phyloP scores from a whole-genome alignment of 2,113 vertebrate species.

The Platycercus adscitus region DNA sequence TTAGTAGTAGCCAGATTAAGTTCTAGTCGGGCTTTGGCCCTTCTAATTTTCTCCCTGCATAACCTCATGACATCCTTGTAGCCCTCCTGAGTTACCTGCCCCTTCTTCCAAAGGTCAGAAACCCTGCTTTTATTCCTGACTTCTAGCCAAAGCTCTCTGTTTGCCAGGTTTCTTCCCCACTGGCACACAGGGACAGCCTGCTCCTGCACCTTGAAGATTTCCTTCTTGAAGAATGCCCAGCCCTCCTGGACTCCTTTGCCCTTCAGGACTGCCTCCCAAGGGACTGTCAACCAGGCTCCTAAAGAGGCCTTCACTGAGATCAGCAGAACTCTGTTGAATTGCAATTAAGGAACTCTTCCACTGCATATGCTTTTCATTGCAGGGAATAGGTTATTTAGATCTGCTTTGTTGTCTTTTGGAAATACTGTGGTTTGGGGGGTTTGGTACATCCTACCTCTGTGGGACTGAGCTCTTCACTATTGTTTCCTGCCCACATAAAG shows the following conservation, averaged over 20 bases:
- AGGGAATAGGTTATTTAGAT: background rate
- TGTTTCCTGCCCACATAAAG: background rate
- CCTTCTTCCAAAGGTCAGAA: no score
- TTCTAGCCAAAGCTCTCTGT: no score
- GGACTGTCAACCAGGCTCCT: background rate
- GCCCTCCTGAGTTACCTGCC: no score
- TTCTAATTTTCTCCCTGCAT: no score
- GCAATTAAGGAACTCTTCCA: background rate
- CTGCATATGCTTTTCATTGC: background rate
- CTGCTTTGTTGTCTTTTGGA: background rate
- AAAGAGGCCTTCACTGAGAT: background rate
- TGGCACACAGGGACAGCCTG: no score
- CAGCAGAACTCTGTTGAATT: background rate
- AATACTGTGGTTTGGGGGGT: background rate
- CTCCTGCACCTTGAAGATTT: no score
- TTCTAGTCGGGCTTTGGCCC: no score
- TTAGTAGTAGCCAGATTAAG: no score
- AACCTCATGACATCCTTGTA: no score
- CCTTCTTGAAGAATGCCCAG: no score
- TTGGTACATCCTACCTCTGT: background rate
- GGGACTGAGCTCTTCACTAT: background rate
- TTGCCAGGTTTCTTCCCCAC: no score
- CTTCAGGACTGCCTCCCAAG: background rate
- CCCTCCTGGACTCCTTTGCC: background rate
- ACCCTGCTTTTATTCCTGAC: no score